Percentiles rank a stretch among this genome's conserved stretches.
Evolutionary conservation across 2,888 invertebrate genomes (phyloP).

Genomic region (Agrilus mali): DNA sequence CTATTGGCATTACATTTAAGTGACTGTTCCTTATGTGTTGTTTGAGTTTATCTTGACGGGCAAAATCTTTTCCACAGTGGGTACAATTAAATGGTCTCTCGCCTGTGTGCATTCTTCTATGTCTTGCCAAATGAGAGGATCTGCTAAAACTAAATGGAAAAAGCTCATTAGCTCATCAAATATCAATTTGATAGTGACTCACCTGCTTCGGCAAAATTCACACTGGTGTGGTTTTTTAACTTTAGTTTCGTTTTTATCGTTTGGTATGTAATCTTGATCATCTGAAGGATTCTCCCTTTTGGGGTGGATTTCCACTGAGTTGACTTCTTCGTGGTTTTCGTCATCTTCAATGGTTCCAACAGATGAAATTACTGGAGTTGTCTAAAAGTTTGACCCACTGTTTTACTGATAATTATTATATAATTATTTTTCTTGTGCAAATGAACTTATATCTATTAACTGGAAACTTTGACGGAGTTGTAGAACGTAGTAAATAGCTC

Average conservation of each 20-base stretch:
- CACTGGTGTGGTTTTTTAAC: constrained; percentile 18
- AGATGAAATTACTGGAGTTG: no score
- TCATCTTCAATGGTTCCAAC: no score
- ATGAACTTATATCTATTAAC: no score
- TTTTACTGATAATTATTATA: no score
- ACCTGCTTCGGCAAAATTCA: constrained; percentile 26
- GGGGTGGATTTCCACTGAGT: no score
- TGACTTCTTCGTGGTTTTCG: no score
- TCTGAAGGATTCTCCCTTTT: no score
- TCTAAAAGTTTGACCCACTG: no score
- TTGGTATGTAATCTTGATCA: constrained; percentile 5
- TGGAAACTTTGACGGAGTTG: no score
- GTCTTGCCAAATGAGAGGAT: constrained; percentile 55
- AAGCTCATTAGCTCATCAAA: neutral
- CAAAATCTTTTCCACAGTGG: constrained; percentile 57
- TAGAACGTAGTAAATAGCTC: no score
- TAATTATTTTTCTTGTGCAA: no score
- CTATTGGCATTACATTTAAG: constrained; percentile 24
- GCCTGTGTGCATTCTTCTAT: constrained; percentile 59
- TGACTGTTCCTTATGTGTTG: constrained; percentile 52
- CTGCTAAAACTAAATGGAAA: constrained; percentile 44
- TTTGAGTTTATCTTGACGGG: constrained; percentile 58
- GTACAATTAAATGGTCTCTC: constrained; percentile 57
- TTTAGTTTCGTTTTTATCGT: constrained; percentile 8
- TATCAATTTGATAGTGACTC: neutral